A percentile compares a stretch with the other conserved stretches of the same genome.
Conservation (phyloP, 2,797 vertebrate species). For the Falco novaeseelandiae region DNA sequence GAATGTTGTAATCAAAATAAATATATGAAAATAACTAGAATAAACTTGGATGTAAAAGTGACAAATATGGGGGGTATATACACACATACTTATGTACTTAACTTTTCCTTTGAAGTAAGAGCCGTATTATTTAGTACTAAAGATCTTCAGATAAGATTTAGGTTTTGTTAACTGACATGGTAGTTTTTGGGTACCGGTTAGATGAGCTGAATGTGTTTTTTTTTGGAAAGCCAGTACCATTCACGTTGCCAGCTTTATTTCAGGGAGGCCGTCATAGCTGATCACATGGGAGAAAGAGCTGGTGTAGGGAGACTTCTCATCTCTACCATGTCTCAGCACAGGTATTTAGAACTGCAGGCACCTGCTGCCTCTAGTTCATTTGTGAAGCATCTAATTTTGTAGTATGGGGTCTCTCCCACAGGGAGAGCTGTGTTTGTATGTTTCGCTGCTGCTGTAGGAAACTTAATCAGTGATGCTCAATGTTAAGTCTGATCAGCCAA, state of each 20-base stretch:
- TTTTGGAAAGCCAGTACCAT: background rate
- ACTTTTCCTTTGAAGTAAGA: background rate
- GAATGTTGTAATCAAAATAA: background rate
- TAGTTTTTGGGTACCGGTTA: background rate
- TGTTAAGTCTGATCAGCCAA: background rate
- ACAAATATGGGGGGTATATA: background rate
- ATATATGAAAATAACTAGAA: background rate
- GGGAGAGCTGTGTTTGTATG: background rate
- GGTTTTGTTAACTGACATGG: background rate
- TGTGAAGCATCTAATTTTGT: background rate
- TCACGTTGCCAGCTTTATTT: background rate
- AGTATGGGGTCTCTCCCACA: background rate
- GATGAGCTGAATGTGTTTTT: background rate
- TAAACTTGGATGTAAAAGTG: background rate
- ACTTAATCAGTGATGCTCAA: background rate
- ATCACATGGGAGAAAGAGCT: background rate
- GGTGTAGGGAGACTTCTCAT: background rate
- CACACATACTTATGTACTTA: background rate
- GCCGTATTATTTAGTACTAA: background rate
- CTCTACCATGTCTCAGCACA: background rate
- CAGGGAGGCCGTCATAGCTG: background rate
- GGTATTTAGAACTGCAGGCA: background rate
- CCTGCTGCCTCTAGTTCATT: background rate
- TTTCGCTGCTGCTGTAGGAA: background rate
- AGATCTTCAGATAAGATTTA: background rate